Evolutionary conservation across 1,140 invertebrate species (phyloP), one percentile per base, ranked within the genome.

Genomic region (Nymphalis io): DNA sequence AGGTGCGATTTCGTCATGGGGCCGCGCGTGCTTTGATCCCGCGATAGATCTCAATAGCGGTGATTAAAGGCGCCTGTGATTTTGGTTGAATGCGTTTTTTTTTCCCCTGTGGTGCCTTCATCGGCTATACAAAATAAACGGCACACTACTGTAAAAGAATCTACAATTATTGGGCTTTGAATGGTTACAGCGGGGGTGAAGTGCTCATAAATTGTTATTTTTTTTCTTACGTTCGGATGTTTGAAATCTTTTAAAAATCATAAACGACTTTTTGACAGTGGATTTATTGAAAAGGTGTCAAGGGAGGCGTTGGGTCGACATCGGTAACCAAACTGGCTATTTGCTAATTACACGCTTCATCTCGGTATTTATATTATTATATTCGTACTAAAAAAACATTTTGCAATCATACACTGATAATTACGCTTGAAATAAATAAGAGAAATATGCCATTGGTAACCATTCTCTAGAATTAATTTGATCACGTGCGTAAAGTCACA

Each of bases 41-140:
- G 81, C 82, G 85, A 88, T 91, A 90, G 88, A 90, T 91, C 88
- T 91, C 89, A 89, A 91, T 91, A 91, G 86, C 81, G 84, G 88
- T 91, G 89, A 91, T 91, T 90, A 90, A 85, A 90, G 89, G 89
- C 89, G 89, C 89, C 89, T 91, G 84, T 87, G 89, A 89, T 91
- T 90, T 90, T 88, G 79, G 87, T 85, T 90, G 87, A 89, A 90
- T 91, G 81, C 85, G 81, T 91, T 90, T 91, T 89, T n/a, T n/a
- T 90, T 89, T 79, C 68, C 55, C 72, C 68, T 64, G 39, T 78
- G 72, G 68, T 85, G 81, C 82, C 86, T 89, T 88, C 85, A 87
- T 84, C 82, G 84, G 79, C 80, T 77, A 79, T 85, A 88, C 85
- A 87, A 85, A 88, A 87, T 85, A 82, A 87, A 88, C 84, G 84